Percentiles rank a stretch among this genome's conserved stretches.
Conservation (phyloP, 2,113 vertebrate genomes). For the Chauna torquata region DNA sequence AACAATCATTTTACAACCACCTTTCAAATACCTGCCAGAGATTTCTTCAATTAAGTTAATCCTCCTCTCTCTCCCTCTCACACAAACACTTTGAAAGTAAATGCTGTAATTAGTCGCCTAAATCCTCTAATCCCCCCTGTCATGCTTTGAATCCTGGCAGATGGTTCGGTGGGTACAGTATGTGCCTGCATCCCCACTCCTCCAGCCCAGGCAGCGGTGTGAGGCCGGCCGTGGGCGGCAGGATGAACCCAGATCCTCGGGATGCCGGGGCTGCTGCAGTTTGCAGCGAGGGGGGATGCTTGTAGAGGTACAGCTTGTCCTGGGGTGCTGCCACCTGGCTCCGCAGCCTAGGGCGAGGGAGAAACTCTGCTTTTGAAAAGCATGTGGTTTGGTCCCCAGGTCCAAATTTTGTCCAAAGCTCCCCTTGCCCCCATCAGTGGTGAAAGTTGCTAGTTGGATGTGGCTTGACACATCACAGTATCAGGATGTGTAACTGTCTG, state of each 20-base stretch:
- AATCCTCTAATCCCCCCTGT: slow-evolving; percentile 24
- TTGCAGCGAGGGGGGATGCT: background rate
- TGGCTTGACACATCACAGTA: background rate
- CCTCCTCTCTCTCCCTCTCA: background rate
- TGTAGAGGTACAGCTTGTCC: background rate
- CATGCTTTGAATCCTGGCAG: background rate
- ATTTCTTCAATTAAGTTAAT: slow-evolving; percentile 58
- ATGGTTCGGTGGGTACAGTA: background rate
- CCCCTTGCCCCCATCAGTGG: background rate
- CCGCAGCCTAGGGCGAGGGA: fast-evolving
- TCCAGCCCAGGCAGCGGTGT: background rate
- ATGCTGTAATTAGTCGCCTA: slow-evolving; percentile 48
- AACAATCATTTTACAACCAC: slow-evolving; percentile 1
- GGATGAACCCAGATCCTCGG: fast-evolving
- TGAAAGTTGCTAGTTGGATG: background rate
- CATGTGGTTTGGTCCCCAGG: background rate
- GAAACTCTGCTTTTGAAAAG: background rate
- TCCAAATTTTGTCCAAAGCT: background rate
- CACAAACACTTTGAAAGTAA: slow-evolving; percentile 20
- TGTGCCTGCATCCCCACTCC: background rate
- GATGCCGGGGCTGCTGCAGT: background rate
- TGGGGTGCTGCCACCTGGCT: background rate
- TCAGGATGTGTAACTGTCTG: fast-evolving
- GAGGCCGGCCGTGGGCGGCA: background rate
- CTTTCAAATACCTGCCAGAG: slow-evolving; percentile 44